These are phyloP conservation scores for mouse (Mus musculus) DNA, from an alignment of 2,113 vertebrate species.

Conservation along the genomic window DNA sequence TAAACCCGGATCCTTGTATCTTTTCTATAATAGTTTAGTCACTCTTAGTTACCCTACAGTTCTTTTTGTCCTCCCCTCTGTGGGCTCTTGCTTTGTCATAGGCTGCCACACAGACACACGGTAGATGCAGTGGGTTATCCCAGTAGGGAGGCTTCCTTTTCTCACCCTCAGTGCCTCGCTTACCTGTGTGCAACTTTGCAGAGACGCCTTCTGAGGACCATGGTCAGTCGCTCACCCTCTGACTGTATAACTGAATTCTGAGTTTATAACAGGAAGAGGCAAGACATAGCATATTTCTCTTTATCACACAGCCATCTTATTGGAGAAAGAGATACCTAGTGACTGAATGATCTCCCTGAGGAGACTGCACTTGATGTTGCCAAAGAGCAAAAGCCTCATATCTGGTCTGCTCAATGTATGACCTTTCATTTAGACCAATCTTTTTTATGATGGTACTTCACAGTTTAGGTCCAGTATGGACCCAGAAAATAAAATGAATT, in stretches of 20 bases:
- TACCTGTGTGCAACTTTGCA: accelerated
- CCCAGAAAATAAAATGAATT: not conserved
- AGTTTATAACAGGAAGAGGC: not conserved
- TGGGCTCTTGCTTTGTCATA: not conserved
- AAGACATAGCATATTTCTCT: not conserved
- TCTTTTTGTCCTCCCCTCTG: not conserved
- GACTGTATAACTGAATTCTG: not conserved
- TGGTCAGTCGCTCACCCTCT: not conserved
- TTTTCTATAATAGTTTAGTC: not conserved
- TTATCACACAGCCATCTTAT: accelerated
- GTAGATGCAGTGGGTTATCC: not conserved
- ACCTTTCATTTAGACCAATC: not conserved
- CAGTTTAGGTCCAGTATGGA: not conserved
- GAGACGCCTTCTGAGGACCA: not conserved
- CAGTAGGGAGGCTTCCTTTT: not conserved
- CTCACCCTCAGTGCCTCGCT: not conserved
- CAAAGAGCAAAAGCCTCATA: not conserved
- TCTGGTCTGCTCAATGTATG: not conserved
- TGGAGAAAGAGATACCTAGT: not conserved
- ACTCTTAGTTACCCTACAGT: not conserved
- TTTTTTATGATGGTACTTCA: not conserved
- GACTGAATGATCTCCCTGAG: not conserved
- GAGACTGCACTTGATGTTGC: not conserved
- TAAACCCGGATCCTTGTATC: not conserved
- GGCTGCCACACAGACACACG: not conserved